Percentiles rank a stretch among this genome's conserved stretches.
phyloP scores from a whole-genome alignment of 1,140 invertebrate species.

The Lineus longissimus region DNA sequence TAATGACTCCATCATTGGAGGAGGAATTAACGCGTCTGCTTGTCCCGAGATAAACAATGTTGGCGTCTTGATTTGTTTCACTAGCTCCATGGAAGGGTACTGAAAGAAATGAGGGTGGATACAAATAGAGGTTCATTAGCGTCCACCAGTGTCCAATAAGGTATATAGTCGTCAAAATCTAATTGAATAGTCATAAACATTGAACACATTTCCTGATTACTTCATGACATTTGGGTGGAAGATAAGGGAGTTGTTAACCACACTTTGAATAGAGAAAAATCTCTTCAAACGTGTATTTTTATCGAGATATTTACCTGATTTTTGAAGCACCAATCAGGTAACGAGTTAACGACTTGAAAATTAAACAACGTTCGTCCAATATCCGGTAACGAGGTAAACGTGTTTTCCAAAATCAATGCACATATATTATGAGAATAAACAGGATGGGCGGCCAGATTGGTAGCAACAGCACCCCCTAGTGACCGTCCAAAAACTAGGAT shows the following conservation, averaged over 20 bases:
- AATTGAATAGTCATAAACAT: not conserved
- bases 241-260: not conserved
- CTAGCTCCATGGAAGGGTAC: slow-evolving; percentile 36
- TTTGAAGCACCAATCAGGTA: slow-evolving; percentile 40
- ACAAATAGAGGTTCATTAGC: too few species aligned
- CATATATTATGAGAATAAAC: slow-evolving; percentile 64
- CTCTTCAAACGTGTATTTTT: too few species aligned
- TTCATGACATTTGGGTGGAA: not conserved
- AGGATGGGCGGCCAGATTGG: slow-evolving; percentile 73
- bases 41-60: slow-evolving; percentile 57
- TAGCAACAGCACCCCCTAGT: slow-evolving; percentile 79
- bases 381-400: slow-evolving; percentile 89
- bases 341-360: slow-evolving; percentile 26
- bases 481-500: slow-evolving; percentile 92
- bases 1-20: slow-evolving; percentile 77
- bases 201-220: not conserved
- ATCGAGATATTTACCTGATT: slow-evolving; percentile 35
- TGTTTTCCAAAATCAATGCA: slow-evolving; percentile 88
- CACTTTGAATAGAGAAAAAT: not conserved
- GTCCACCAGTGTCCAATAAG: too few species aligned
- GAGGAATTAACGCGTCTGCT: slow-evolving; percentile 79
- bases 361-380: slow-evolving; percentile 61
- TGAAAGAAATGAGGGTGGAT: slow-evolving; percentile 19
- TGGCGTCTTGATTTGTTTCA: slow-evolving; percentile 34
- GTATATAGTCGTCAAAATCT: not conserved